phyloP scores from a whole-genome alignment of 2,797 vertebrate genomes.

The Karalla daura region DNA sequence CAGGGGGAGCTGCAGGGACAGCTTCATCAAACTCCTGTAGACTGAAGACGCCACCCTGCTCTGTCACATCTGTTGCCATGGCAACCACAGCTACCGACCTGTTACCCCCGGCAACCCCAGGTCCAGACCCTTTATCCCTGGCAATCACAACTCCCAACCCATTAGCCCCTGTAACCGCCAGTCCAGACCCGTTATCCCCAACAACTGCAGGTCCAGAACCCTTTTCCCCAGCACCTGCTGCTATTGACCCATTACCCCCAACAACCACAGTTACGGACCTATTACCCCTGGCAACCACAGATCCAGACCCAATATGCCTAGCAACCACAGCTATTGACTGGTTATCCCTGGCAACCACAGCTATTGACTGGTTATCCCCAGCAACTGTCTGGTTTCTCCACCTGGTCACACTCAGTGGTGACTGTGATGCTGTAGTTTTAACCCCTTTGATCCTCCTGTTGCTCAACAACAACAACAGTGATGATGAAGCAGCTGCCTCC shows the following conservation, averaged over 20 bases:
- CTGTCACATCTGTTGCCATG: slow-evolving; percentile 45
- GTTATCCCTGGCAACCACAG: too few relatives aligned
- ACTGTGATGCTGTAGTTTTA: slow-evolving; percentile 65
- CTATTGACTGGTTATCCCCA: slow-evolving; percentile 48
- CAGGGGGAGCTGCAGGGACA: neutral
- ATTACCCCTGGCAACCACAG: too few relatives aligned
- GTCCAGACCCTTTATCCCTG: too few relatives aligned
- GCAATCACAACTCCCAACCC: too few relatives aligned
- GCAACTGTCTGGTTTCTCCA: slow-evolving; percentile 19
- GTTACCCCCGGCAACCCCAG: slow-evolving; percentile 31
- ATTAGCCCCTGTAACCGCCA: too few relatives aligned
- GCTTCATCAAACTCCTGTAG: slow-evolving; percentile 65
- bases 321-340: too few relatives aligned
- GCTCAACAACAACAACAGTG: slow-evolving; percentile 28
- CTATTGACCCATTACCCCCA: too few relatives aligned
- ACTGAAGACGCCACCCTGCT: slow-evolving; percentile 32
- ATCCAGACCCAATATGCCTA: slow-evolving; percentile 48
- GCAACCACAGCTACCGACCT: slow-evolving; percentile 39
- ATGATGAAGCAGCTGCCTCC: slow-evolving; percentile 13
- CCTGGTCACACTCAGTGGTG: slow-evolving; percentile 19
- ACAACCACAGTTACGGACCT: too few relatives aligned
- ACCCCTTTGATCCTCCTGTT: slow-evolving; percentile 83
- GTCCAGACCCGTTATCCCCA: slow-evolving; percentile 49
- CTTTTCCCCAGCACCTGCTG: slow-evolving; percentile 37
- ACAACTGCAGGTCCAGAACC: too few relatives aligned